Base-by-base conservation (phyloP, 2,888 invertebrate species). In the Eulithis prunata region DNA sequence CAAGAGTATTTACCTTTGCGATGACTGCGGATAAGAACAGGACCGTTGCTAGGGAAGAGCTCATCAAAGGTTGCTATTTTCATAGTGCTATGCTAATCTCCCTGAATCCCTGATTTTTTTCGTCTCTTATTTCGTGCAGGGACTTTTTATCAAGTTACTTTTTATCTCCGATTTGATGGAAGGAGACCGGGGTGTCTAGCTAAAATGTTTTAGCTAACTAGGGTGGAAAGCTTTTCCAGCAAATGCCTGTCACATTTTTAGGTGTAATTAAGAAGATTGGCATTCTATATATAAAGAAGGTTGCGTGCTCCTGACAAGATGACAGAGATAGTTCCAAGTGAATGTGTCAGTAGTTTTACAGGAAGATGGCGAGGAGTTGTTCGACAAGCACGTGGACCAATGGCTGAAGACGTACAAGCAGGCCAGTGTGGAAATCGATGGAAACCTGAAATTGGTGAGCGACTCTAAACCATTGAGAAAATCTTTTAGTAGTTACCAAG, bases 11-110 rank as follows among this genome's bases (percentile, higher is more conserved):
- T 73, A 94, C 94, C 0, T 93, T 94, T 70, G 87, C 92, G 0
- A 92, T 95, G 88, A 93, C 94, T 0, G 93, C 88, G 3, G 95
- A 94, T 76, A 89, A 89, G 43, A 87, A 91, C 53, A 87, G 86
- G 60, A 89, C 86, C 1, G 83, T 94, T 0, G 95, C 94, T 0
- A 86, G 82, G 63, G 69, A 83, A 14, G 93, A 93, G 67, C 71
- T 92, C 38, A 71, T 88, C 45, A 86, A 88, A 89, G 90, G 92
- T 92, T 74, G 67, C 77, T 14, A 8, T 12, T 52, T 45, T 14
- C 41, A 41, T 41, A 41, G 10, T 38, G 38, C 6, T 38, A n/a
- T 6, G 38, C 6, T 10, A 6, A 2, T 10, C 38, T 38, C 32
- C 32, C 32, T 32, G 32, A 38, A n/a, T n/a, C n/a, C n/a, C n/a